These are phyloP conservation scores for Lepeophtheirus nordmannii DNA, from an alignment of 2,888 invertebrate genomes.

Conservation along the genomic window DNA sequence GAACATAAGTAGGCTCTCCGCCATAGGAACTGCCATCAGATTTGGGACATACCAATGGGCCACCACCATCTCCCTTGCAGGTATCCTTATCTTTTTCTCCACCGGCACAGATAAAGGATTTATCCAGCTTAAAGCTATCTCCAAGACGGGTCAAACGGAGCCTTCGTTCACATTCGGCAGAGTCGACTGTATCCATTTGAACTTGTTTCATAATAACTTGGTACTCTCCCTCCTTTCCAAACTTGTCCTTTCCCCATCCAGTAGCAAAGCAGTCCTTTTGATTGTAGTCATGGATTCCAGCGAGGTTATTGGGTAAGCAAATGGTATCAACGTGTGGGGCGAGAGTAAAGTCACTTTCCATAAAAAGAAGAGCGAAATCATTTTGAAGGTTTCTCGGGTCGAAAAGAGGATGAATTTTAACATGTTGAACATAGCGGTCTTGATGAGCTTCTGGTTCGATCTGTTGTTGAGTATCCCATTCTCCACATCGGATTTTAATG, in stretches of 20 bases:
- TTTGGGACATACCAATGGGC: slow-evolving; percentile 41
- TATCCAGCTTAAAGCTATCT: slow-evolving; percentile 47
- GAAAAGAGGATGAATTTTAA: slow-evolving; percentile 30
- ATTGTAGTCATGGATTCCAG: slow-evolving; percentile 36
- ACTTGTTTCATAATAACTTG: slow-evolving; percentile 59
- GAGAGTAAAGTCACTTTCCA: slow-evolving; percentile 44
- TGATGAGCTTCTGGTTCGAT: slow-evolving; percentile 53
- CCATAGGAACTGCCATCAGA: slow-evolving; percentile 26
- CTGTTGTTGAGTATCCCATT: slow-evolving; percentile 64
- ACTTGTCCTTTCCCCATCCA: slow-evolving; percentile 58
- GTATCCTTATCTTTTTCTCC: slow-evolving; percentile 55
- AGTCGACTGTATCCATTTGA: slow-evolving; percentile 49
- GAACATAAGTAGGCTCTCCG: background rate
- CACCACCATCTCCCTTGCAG: slow-evolving; percentile 42
- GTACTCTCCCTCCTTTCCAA: slow-evolving; percentile 47
- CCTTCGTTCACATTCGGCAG: slow-evolving; percentile 43
- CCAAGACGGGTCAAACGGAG: slow-evolving; percentile 53
- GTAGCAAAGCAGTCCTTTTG: slow-evolving; percentile 48
- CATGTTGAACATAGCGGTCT: slow-evolving; percentile 44
- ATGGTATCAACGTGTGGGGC: slow-evolving; percentile 54
- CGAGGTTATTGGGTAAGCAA: slow-evolving; percentile 44
- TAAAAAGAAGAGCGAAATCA: slow-evolving; percentile 54
- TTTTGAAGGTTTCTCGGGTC: slow-evolving; percentile 37
- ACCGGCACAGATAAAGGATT: slow-evolving; percentile 60
- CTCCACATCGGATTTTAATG: slow-evolving; percentile 52